phyloP scores from a whole-genome alignment of 2,797 vertebrate genomes.

The Paramormyrops hopkinsi region DNA sequence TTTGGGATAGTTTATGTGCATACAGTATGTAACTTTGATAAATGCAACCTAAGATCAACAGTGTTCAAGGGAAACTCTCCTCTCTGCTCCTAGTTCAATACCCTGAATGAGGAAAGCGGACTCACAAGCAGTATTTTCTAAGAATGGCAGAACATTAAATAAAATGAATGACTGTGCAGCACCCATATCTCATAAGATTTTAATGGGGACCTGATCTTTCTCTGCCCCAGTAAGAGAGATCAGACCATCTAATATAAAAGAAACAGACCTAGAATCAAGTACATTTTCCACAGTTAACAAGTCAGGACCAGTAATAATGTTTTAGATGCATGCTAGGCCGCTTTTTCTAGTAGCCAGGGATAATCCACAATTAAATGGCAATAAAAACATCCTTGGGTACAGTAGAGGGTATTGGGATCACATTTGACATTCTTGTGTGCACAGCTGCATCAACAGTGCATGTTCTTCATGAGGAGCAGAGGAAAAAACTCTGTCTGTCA shows the following conservation, averaged over 20 bases:
- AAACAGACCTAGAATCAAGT: neutral
- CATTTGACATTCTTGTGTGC: neutral
- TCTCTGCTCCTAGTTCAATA: neutral
- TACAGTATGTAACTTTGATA: neutral
- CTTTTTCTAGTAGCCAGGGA: neutral
- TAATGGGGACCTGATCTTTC: neutral
- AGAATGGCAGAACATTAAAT: neutral
- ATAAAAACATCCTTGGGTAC: neutral
- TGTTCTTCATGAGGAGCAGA: neutral
- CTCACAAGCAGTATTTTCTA: neutral
- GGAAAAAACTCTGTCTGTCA: neutral
- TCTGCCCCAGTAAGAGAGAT: neutral
- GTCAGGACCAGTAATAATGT: neutral
- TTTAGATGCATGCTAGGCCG: neutral
- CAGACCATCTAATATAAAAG: neutral
- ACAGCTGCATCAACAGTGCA: neutral
- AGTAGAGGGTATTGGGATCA: neutral
- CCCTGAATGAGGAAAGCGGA: neutral
- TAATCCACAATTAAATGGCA: neutral
- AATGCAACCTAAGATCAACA: neutral
- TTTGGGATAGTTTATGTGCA: neutral
- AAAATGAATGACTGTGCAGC: neutral
- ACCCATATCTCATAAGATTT: neutral
- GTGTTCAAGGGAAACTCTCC: neutral
- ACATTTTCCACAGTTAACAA: neutral